These are phyloP conservation scores for Pampusana beccarii DNA, from an alignment of 2,113 vertebrate species.

Conservation along the genomic window DNA sequence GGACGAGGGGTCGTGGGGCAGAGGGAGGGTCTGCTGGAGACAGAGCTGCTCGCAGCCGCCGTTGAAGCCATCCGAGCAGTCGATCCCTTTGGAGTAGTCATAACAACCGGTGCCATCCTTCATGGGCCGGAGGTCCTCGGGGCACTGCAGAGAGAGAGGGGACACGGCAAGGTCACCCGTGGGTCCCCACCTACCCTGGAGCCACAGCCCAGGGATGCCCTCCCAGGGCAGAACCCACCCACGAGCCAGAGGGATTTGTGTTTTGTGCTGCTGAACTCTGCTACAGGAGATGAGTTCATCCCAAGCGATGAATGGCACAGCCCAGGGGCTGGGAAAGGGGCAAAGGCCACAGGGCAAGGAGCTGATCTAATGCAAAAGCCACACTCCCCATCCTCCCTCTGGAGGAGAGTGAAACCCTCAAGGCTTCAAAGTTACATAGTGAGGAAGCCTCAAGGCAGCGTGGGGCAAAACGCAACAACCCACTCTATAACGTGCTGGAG, in stretches of 20 bases:
- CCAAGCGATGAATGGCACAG: rapidly evolving
- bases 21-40: conserved; percentile 91
- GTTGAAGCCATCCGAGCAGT: conserved; percentile 97
- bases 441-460: rapidly evolving
- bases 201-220: neutral
- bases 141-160: conserved; percentile 81
- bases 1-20: conserved; percentile 86
- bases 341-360: neutral
- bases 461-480: rapidly evolving
- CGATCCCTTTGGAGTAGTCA: conserved; percentile 94
- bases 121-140: conserved; percentile 93
- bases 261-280: neutral
- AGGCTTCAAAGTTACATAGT: neutral
- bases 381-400: neutral
- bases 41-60: conserved; percentile 97
- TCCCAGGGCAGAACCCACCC: neutral
- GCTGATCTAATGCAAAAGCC: neutral
- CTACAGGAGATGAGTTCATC: neutral
- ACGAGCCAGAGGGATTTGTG: neutral
- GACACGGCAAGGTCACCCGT: neutral
- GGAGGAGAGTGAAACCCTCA: neutral
- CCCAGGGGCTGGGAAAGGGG: neutral
- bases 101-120: conserved; percentile 97
- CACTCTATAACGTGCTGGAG: rapidly evolving
- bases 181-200: neutral